Percentiles rank a stretch among this genome's conserved stretches.
These are phyloP conservation scores for Anticlea derivata DNA, from an alignment of 2,888 invertebrate genomes.

Conservation along the genomic window DNA sequence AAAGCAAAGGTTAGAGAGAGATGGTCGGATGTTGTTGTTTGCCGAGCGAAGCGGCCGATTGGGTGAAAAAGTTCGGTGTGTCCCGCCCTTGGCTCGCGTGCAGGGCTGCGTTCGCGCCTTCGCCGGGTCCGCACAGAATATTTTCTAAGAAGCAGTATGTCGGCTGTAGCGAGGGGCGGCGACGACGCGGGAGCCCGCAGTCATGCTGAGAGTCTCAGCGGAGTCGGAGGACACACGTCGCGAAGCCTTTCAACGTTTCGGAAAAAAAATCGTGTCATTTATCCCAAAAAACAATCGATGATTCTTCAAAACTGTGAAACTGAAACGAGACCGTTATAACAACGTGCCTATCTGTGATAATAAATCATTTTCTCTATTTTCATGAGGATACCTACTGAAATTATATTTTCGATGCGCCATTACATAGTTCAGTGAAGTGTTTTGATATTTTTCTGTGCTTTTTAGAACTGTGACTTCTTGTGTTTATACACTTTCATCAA, in stretches of 20 bases:
- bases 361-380: constrained; percentile 58
- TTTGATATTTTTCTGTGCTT: constrained; percentile 57
- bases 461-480: constrained; percentile 35
- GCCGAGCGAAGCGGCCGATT: constrained; percentile 56
- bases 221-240: constrained; percentile 79
- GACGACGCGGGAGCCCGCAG: constrained; percentile 81
- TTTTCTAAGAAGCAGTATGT: constrained; percentile 79
- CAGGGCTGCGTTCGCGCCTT: constrained; percentile 76
- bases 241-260: constrained; percentile 70
- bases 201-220: constrained; percentile 82
- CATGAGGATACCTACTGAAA: constrained; percentile 69
- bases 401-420: constrained; percentile 56
- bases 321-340: constrained; percentile 64
- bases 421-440: constrained; percentile 70
- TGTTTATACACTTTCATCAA: constrained; percentile 20
- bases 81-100: constrained; percentile 66
- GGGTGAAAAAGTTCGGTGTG: constrained; percentile 71
- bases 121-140: constrained; percentile 60
- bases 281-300: constrained; percentile 58
- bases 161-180: constrained; percentile 77
- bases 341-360: constrained; percentile 74
- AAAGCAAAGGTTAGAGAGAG: constrained; percentile 48
- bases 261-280: constrained; percentile 75
- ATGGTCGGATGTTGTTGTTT: constrained; percentile 39
- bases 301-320: constrained; percentile 50